Base-by-base conservation (phyloP, 2,113 vertebrate species). In the Tragelaphus buxtoni region DNA sequence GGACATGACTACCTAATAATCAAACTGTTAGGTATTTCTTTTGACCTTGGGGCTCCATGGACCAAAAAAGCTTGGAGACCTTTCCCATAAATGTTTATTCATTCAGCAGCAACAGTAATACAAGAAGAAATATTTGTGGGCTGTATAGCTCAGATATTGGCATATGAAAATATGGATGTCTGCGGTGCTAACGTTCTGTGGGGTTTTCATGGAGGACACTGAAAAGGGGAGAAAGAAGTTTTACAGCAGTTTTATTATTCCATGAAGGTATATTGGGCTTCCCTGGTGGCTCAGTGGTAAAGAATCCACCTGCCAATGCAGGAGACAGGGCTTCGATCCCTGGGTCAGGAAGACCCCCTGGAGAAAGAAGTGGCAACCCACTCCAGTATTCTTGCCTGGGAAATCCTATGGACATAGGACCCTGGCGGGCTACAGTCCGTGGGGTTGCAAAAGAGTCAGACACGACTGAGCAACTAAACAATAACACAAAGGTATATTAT, bases 201-300 rank as follows among this genome's bases (percentile, higher is more conserved):
- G 30, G 16, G 39, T n/a, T 79, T 47, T 49, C 17, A 47, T 86
- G 22, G 74, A 93, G 28, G 6, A 53, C 86, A 77, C 20, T 95
- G 39, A 61, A 95, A 88, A 76, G 45, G 20, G 9, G 10, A 24
- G 18, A 45, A 90, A 61, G 35, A 3, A 17, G 32, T 61, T 96
- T 95, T 95, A 58, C 3, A 69, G 3, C 60, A 69, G 39, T 89
- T 90, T 92, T 91, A 95, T 47, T 88, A 86, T 95, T 94, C 53
- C 53, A 0, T 32, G 13, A 91, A 93, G 14, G 26, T 91, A 26
- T 35, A 16, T 63, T 90, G 22, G 69, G 69, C 22, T 74, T 42
- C 22, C 39, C 39, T 74, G 5, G 69, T 74, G 22, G 69, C 69
- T 74, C 39, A 42, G 69, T 39, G 69, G 69, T 74, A 42, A 74